A percentile compares a stretch with the other conserved stretches of the same genome.
These are phyloP conservation scores for Fringilla coelebs DNA, from an alignment of 2,797 vertebrate genomes.

Conservation along the genomic window DNA sequence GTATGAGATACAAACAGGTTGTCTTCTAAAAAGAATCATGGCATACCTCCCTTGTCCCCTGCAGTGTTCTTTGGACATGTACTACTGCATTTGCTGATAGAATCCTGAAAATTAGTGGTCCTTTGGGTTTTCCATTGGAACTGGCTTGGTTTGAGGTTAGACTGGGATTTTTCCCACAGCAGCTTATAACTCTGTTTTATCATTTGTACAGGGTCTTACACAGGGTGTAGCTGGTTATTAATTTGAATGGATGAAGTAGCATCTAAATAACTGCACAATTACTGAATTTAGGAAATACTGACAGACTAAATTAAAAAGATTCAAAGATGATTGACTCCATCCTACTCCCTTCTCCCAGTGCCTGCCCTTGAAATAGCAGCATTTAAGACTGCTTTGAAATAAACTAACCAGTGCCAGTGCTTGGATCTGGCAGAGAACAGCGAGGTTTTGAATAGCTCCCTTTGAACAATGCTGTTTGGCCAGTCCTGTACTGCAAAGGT, in stretches of 20 bases:
- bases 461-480: constrained; percentile 27
- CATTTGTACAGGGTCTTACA: background rate
- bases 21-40: background rate
- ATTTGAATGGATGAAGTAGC: background rate
- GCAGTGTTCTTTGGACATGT: background rate
- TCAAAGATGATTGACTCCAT: background rate
- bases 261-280: background rate
- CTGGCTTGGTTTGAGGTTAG: background rate
- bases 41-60: background rate
- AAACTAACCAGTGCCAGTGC: background rate
- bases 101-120: background rate
- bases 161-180: background rate
- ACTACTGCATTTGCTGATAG: background rate
- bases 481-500: background rate
- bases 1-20: constrained; percentile 14
- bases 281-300: constrained; percentile 9
- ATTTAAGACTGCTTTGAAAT: constrained; percentile 43
- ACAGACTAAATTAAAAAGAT: constrained; percentile 5
- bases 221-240: background rate
- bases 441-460: background rate
- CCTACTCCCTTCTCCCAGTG: background rate
- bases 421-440: background rate
- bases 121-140: background rate
- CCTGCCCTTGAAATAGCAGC: background rate
- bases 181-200: background rate